A percentile compares a stretch with the other conserved stretches of the same genome.
phyloP scores from a whole-genome alignment of 2,113 vertebrate genomes.

The Brachirus orientalis region DNA sequence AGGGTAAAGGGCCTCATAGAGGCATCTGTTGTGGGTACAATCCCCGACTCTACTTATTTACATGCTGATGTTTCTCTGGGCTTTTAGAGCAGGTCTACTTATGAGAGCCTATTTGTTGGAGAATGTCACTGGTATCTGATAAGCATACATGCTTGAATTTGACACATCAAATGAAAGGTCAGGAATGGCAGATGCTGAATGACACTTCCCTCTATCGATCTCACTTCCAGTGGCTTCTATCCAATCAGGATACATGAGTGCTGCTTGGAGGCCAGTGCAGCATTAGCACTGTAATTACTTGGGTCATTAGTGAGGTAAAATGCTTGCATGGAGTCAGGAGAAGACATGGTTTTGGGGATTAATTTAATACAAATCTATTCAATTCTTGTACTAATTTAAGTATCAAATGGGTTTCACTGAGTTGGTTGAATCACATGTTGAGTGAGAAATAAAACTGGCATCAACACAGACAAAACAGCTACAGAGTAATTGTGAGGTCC shows the following conservation, averaged over 20 bases:
- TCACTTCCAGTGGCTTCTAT: conserved; percentile 32
- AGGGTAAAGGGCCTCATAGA: no score
- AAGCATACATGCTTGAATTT: background rate
- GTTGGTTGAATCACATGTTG: no score
- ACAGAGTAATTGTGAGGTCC: no score
- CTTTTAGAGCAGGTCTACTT: background rate
- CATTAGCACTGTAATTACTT: conserved; percentile 54
- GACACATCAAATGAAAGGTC: conserved; percentile 15
- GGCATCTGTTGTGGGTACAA: no score
- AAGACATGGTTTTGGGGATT: conserved; percentile 23
- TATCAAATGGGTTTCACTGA: no score
- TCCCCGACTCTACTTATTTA: no score
- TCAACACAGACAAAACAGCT: no score
- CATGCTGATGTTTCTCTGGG: no score
- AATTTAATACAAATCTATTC: no score
- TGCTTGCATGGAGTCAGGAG: conserved; percentile 26
- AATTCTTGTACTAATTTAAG: no score
- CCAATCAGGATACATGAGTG: conserved; percentile 37
- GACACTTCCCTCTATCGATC: background rate
- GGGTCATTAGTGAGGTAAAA: conserved; percentile 59
- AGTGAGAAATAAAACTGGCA: no score
- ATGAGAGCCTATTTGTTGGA: background rate
- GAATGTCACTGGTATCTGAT: background rate
- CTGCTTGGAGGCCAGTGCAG: conserved; percentile 45
- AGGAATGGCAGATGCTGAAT: conserved; percentile 23